Base-by-base conservation (phyloP, 2,888 invertebrate species). In the Dasysyrphus albostriatus region DNA sequence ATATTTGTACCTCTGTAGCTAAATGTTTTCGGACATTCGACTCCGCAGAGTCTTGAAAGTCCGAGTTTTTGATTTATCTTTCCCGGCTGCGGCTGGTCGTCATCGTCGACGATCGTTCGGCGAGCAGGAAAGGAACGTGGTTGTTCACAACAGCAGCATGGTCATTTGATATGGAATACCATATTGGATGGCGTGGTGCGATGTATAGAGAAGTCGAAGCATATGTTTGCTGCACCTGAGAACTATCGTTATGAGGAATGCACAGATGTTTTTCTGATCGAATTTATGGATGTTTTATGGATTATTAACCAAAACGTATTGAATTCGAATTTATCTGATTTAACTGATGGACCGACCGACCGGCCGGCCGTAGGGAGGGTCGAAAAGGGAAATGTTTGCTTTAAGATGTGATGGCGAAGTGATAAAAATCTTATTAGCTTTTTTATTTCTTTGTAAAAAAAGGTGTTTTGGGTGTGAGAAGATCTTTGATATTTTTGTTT, bases 241-340 rank as follows among this genome's bases (percentile, higher is more conserved):
- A 72, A 63, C 47, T 69, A 61, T 44, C 4, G 5, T 59, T 49
- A 19, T 49, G 37, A 58, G 42, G 84, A 81, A 84, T 81, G 76
- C 84, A 77, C 84, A 84, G 81, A 81, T 84, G 81, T 77, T 76
- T 54, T 72, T 70, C 54, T 39, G 76, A 59, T 75, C 59, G 81
- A 69, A 80, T 84, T 80, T 83, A 80, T 83, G 73, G 73, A 83
- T 78, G 69, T 74, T 79, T 83, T 74, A 79, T 84, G 80, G 80
- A 80, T 61, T 65, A 79, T 32, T 54, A 61, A 69, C 76, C 69
- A 49, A 59, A 47, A 73, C 12, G 73, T 78, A 54, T 83, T 78
- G 61, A 73, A 78, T 83, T 83, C 73, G 63, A 70, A 67, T 77
- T 77, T 73, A 81, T 73, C 47, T 58, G 73, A 61, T 63, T 72